Evolutionary conservation across 2,888 invertebrate genomes (phyloP), one percentile per base, ranked within the genome.

Genomic region (Acleris laterana): DNA sequence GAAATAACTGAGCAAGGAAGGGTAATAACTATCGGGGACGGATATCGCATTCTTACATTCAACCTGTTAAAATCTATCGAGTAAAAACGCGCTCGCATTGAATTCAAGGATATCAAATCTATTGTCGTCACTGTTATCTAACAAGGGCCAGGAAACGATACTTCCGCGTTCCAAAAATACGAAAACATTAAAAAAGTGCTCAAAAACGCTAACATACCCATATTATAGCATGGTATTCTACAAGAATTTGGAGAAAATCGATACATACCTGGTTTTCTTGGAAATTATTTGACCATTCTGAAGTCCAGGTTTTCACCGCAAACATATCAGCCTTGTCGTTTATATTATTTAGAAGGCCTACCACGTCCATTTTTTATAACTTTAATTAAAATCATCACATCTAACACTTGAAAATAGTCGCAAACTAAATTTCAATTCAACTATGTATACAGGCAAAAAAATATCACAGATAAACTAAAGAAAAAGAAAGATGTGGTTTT

Each of bases 221-320:
- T 50, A 50, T 38, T 2, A 38, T 38, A 28, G 52, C 9, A 52
- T 11, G 32, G 52, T 32, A 49, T 53, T 19, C 16, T 25, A 9
- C 17, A 52, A 63, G 55, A 55, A 55, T 44, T 25, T 25, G 9
- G 11, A 63, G 62, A 78, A 80, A 82, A 81, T 80, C 78, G 76
- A 77, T 79, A 86, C 87, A 82, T 74, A 89, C 93, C 84, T 93
- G 93, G 73, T 93, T 92, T 74, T 93, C 90, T 82, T 93, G 90
- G 74, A 93, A 87, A 80, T 87, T 90, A 72, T 85, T 84, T 13
- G 93, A 87, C 90, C 90, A 91, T 69, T 93, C 89, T 5, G 90
- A 84, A 67, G 90, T 92, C 93, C 93, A 93, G 58, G 92, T 91
- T 79, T 88, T 88, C 55, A 93, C 88, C 38, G 90, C 90, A 76